A percentile compares a stretch with the other conserved stretches of the same genome.
Evolutionary conservation across 2,797 vertebrate genomes (phyloP).

Genomic region (Apodemus agrarius): DNA sequence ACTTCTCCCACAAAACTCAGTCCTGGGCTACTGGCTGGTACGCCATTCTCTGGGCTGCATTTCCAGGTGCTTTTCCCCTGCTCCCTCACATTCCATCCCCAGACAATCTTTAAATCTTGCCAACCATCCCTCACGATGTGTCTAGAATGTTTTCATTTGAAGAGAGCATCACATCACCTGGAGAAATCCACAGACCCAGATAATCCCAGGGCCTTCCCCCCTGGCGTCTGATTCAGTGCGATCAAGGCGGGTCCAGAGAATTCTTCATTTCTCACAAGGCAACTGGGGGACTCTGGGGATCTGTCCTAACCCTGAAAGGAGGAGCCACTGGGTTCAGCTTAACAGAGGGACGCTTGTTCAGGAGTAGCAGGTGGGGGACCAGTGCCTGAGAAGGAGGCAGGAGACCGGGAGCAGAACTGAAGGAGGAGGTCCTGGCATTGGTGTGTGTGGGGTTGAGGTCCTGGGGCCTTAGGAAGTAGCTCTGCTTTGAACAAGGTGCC

Average conservation of each 20-base stretch:
- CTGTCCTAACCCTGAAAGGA: neutral
- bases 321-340: neutral
- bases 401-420: neutral
- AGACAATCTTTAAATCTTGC: neutral
- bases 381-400: neutral
- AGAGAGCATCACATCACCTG: neutral
- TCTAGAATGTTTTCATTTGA: neutral
- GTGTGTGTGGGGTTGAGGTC: too few relatives aligned
- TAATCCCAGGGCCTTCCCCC: neutral
- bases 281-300: neutral
- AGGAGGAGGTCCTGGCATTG: neutral
- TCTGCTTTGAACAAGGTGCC: neutral
- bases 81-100: neutral
- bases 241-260: neutral
- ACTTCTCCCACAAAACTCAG: neutral
- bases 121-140: neutral
- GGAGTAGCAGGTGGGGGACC: neutral
- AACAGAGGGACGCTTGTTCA: neutral
- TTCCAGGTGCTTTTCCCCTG: neutral
- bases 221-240: neutral
- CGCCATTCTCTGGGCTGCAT: neutral
- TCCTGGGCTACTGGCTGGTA: neutral
- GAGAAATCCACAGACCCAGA: neutral
- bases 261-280: neutral
- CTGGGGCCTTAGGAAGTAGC: too few relatives aligned